Evolutionary conservation across 1,140 invertebrate species (phyloP).

Genomic region (Liolophura sinensis): DNA sequence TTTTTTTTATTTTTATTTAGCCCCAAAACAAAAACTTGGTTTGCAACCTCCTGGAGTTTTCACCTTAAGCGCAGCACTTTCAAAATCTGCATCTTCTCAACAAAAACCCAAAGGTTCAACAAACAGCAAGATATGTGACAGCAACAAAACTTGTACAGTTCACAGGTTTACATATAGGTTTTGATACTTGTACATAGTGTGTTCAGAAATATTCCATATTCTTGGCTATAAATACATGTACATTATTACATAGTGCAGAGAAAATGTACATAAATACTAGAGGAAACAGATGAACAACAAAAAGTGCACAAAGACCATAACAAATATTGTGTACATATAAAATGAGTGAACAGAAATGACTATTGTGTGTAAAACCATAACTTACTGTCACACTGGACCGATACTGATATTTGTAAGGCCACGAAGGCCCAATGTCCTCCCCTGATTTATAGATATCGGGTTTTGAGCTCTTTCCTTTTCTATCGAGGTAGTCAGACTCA

Average conservation of each 20-base stretch:
- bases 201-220: too few relatives aligned
- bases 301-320: background rate
- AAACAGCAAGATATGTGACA: too few relatives aligned
- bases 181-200: too few relatives aligned
- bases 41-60: too few relatives aligned
- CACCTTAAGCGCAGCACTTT: too few relatives aligned
- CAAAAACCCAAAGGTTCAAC: too few relatives aligned
- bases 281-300: background rate
- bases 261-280: background rate
- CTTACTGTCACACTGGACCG: constrained; percentile 32
- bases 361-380: constrained; percentile 5
- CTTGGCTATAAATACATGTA: background rate
- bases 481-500: too few relatives aligned
- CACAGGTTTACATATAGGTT: too few relatives aligned
- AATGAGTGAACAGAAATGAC: background rate
- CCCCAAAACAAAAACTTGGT: too few relatives aligned
- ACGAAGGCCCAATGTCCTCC: constrained; percentile 18
- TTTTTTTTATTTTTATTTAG: too few relatives aligned
- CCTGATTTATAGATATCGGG: constrained; percentile 18
- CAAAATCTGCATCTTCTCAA: too few relatives aligned
- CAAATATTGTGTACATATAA: constrained; percentile 7
- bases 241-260: background rate
- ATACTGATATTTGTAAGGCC: constrained; percentile 39
- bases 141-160: too few relatives aligned
- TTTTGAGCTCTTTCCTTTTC: background rate